Evolutionary conservation across 2,797 vertebrate genomes (phyloP).

Genomic region (Dryobates pubescens): DNA sequence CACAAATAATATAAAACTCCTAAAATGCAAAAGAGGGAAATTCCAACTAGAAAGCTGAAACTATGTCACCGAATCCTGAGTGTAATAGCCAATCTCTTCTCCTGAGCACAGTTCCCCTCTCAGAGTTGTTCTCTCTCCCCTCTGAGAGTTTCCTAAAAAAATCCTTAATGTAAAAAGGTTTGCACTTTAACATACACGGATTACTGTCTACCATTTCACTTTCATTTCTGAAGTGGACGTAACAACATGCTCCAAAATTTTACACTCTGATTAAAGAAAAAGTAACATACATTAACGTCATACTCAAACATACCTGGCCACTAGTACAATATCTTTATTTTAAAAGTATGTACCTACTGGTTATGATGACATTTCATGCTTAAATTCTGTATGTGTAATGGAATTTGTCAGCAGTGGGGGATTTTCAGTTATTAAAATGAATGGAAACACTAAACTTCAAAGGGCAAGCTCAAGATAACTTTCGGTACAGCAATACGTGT

Average conservation of each 20-base stretch:
- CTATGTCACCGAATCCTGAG: neutral
- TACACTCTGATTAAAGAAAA: constrained; percentile 5
- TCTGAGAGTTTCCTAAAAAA: neutral
- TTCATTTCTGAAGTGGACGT: constrained; percentile 13
- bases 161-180: neutral
- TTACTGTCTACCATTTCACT: neutral
- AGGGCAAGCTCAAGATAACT: constrained; percentile 46
- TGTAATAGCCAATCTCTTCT: neutral
- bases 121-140: neutral
- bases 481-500: neutral
- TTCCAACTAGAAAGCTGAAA: neutral
- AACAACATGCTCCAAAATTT: neutral
- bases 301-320: constrained; percentile 21
- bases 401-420: constrained; percentile 35
- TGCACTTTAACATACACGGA: neutral
- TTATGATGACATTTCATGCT: constrained; percentile 46
- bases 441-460: constrained; percentile 49
- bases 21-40: neutral
- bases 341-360: neutral
- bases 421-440: constrained; percentile 46
- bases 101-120: neutral
- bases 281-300: constrained; percentile 27
- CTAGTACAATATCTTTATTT: constrained; percentile 20
- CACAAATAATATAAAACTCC: neutral
- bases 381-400: constrained; percentile 19